Percentiles rank a stretch among this genome's conserved stretches.
Conservation (phyloP, 2,888 invertebrate species). For the Trissolcus brochymenae region DNA sequence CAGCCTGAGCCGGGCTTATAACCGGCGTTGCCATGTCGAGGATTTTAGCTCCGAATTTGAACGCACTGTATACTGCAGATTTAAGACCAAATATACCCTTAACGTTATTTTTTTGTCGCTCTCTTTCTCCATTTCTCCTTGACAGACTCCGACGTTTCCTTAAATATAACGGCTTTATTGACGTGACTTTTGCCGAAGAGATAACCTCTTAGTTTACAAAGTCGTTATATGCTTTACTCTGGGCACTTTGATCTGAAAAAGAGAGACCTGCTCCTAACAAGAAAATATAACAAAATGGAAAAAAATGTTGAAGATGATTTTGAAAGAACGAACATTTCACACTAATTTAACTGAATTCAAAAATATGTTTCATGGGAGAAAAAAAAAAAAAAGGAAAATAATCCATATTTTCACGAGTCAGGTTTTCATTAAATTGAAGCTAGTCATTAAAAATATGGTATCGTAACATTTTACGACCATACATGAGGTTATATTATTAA, state of each 20-base stretch:
- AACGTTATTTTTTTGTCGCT: slow-evolving; percentile 37
- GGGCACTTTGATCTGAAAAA: slow-evolving; percentile 23
- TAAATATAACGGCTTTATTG: slow-evolving; percentile 36
- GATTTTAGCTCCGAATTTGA: slow-evolving; percentile 35
- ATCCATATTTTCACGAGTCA: neutral
- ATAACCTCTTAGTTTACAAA: slow-evolving; percentile 31
- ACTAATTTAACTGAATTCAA: too few relatives aligned
- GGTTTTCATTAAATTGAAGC: neutral
- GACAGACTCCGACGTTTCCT: slow-evolving; percentile 21
- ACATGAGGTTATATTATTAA: slow-evolving; percentile 2
- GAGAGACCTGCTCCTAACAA: slow-evolving; percentile 6
- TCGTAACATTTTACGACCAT: slow-evolving; percentile 7
- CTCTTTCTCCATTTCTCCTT: slow-evolving; percentile 8
- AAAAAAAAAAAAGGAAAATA: too few relatives aligned
- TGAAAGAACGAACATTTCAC: too few relatives aligned
- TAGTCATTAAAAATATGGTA: neutral
- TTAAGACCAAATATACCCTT: slow-evolving; percentile 26
- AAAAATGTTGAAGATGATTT: too few relatives aligned
- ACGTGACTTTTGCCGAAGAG: slow-evolving; percentile 27
- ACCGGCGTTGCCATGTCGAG: slow-evolving; percentile 45
- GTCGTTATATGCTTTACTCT: neutral
- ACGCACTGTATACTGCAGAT: slow-evolving; percentile 8
- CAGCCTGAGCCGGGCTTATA: slow-evolving; percentile 38
- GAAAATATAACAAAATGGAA: too few relatives aligned
- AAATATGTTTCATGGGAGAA: too few relatives aligned